Percentiles rank a stretch among this genome's conserved stretches.
Evolutionary conservation across 2,113 vertebrate genomes (phyloP).

Genomic region (Rhea pennata): DNA sequence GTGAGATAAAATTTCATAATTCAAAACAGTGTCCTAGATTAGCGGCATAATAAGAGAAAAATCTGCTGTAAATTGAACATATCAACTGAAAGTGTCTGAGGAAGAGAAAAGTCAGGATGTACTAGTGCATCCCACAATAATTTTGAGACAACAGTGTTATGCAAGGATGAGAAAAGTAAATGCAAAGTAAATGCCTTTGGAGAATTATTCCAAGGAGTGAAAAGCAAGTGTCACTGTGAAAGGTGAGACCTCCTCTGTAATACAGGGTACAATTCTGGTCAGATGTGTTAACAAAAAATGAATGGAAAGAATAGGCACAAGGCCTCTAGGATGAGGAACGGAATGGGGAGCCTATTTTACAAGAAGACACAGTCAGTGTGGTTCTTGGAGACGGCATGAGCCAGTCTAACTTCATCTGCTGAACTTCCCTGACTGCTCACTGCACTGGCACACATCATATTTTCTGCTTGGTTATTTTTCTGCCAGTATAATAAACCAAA

Average conservation of each 20-base stretch:
- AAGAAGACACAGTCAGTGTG: not conserved
- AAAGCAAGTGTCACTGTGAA: not conserved
- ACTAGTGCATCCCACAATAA: not conserved
- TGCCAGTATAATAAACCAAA: not conserved
- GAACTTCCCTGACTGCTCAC: not conserved
- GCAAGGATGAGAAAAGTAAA: not conserved
- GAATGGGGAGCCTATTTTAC: not conserved
- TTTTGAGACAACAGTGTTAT: rapidly evolving
- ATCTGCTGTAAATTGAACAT: not conserved
- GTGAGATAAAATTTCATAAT: not conserved
- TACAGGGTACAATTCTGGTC: not conserved
- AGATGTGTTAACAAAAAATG: rapidly evolving
- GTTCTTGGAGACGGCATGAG: not conserved
- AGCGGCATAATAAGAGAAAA: not conserved
- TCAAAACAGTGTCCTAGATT: not conserved
- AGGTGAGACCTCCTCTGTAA: not conserved
- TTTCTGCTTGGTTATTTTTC: not conserved
- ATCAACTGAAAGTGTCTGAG: not conserved
- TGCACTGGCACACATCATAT: not conserved
- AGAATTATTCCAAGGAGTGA: not conserved
- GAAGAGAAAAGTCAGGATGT: not conserved
- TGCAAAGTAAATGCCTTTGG: not conserved
- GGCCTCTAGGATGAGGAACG: not conserved
- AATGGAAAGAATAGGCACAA: not conserved
- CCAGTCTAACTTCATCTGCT: not conserved